Evolutionary conservation across 2,888 invertebrate genomes (phyloP), one percentile per base, ranked within the genome.

Genomic region (Dastarcus helophoroides): DNA sequence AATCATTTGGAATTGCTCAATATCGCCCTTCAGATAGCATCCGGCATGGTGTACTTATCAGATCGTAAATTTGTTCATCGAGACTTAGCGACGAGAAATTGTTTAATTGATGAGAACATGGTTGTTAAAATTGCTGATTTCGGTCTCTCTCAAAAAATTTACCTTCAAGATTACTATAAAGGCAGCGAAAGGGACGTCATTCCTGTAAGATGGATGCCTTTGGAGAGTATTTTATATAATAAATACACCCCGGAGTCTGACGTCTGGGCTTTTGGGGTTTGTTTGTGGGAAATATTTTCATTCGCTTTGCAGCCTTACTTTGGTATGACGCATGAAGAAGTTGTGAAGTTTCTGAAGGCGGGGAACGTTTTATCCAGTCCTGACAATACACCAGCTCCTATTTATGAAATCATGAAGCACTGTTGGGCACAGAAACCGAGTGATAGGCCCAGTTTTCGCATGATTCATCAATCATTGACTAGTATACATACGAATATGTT

Each of bases 51-150:
- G 6, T 94, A 94, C 57, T 67, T 94, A 22, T 86, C 93, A 1
- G 88, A 90, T 49, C 69, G 89, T 31, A 91, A 91, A 58, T 94
- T 93, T 64, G 94, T 95, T 5, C 94, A 95, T 62, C 73, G 95
- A 33, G 95, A 95, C 64, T 67, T 95, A 48, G 94, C 95, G 7
- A 91, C 94, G 2, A 71, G 95, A 50, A 95, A 95, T 64, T 95
- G 94, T 62, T 69, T 95, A 17, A 91, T 95, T 46, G 84, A 89
- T 60, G 86, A 91, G 56, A 76, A 82, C 43, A 86, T 94, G 83
- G 77, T 81, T 26, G 94, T 95, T 0, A 95, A 95, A 71, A 94
- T 95, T 50, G 90, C 94, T 8, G 95, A 95, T 63, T 95, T 95
- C 68, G 94, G 94, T 13, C 65, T 95, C 19, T 93, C 93, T 8